Percentiles rank a stretch among this genome's conserved stretches.
These are phyloP conservation scores for Erynnis tages DNA, from an alignment of 2,888 invertebrate species.

Conservation along the genomic window DNA sequence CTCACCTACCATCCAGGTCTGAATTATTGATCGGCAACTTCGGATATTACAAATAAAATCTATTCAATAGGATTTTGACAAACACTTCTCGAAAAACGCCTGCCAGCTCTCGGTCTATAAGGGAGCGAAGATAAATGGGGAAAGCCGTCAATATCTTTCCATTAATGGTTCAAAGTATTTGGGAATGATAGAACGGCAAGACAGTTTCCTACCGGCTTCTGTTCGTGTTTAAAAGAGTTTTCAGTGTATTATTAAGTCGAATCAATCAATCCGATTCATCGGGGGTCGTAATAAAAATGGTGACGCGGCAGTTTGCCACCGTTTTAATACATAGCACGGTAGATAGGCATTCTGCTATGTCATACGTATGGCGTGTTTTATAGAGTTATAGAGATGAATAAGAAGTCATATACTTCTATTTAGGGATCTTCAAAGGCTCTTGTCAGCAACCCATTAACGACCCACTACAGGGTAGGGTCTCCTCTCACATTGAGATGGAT, in stretches of 20 bases:
- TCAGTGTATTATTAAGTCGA: conserved; percentile 20
- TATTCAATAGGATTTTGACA: no score
- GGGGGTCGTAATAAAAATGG: conserved; percentile 25
- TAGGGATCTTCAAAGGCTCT: background rate
- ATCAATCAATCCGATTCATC: conserved; percentile 21
- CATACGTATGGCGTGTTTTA: no score
- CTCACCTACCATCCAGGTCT: no score
- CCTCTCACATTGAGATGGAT: no score
- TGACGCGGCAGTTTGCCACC: conserved; percentile 9
- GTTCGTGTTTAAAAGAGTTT: conserved; percentile 15
- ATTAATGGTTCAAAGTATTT: conserved; percentile 34
- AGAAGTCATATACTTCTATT: background rate
- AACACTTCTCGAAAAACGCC: no score
- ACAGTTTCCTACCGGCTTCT: conserved; percentile 12
- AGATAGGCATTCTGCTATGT: conserved; percentile 1
- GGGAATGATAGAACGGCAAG: conserved; percentile 26
- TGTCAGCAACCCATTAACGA: no score
- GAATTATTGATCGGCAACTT: no score
- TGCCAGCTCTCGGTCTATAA: no score
- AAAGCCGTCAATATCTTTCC: conserved; percentile 38
- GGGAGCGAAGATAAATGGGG: conserved; percentile 41
- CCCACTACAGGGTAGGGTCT: no score
- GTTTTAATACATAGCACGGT: background rate
- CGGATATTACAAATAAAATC: no score
- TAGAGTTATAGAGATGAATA: no score